phyloP scores from a whole-genome alignment of 53 echinoderm and acorn worm genomes.

The Temnopleurus reevesii region DNA sequence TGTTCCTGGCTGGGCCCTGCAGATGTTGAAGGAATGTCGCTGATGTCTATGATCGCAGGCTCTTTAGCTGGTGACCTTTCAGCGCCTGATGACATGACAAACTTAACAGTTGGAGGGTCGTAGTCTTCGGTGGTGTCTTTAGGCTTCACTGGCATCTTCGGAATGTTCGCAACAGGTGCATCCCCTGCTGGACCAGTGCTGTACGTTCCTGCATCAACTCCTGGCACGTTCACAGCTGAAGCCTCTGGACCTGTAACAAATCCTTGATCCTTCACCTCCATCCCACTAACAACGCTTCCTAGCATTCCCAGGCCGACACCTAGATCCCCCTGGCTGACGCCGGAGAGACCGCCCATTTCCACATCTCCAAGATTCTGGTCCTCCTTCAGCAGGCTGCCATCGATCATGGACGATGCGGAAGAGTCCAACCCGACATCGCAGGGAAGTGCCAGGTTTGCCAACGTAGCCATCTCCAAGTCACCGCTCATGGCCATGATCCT shows the following conservation, averaged over 20 bases:
- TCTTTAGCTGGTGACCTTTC: constrained; percentile 2
- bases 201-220: not conserved
- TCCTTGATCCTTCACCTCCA: not conserved
- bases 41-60: constrained; percentile 34
- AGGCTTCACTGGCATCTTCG: not conserved
- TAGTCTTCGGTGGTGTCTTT: constrained; percentile 7
- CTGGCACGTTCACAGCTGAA: not conserved
- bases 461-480: constrained; percentile 54
- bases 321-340: not conserved
- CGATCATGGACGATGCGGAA: constrained; percentile 35
- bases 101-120: constrained; percentile 45
- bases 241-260: not conserved
- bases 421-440: constrained; percentile 46
- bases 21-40: constrained; percentile 53
- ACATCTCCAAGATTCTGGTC: constrained; percentile 42
- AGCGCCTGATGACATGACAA: constrained; percentile 2
- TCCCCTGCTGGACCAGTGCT: not conserved
- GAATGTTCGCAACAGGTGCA: not conserved
- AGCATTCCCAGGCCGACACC: not conserved
- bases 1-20: constrained; percentile 50
- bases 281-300: not conserved
- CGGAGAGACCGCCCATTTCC: constrained; percentile 31
- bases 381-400: constrained; percentile 31
- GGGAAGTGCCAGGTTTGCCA: constrained; percentile 31
- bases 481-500: constrained; percentile 64